phyloP scores from a whole-genome alignment of 2,797 vertebrate species.

The Pangasius djambal region DNA sequence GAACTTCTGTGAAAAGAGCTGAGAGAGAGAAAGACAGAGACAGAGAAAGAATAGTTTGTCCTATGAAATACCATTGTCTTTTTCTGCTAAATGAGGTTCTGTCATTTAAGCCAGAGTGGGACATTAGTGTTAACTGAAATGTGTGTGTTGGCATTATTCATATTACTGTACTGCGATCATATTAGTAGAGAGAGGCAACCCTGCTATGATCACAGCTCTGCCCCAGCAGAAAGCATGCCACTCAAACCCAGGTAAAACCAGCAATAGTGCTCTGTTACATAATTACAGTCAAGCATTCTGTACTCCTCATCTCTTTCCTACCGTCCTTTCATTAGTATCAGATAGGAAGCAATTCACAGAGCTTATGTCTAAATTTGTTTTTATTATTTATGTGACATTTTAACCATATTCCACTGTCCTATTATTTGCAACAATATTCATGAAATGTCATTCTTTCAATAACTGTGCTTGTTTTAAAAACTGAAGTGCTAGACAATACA shows the following conservation, averaged over 20 bases:
- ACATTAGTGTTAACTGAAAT: background rate
- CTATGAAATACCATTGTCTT: background rate
- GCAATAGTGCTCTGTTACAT: background rate
- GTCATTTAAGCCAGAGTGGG: background rate
- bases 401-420: background rate
- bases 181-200: background rate
- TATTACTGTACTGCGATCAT: background rate
- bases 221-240: background rate
- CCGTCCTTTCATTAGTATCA: background rate
- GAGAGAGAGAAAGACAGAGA: conserved; percentile 32
- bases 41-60: background rate
- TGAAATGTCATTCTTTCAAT: background rate
- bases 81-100: background rate
- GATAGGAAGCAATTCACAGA: background rate
- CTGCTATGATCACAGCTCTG: background rate
- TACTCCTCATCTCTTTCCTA: background rate
- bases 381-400: background rate
- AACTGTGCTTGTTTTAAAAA: background rate
- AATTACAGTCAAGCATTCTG: background rate
- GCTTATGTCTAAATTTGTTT: background rate
- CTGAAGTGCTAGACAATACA: background rate
- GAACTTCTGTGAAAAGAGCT: conserved; percentile 94
- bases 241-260: background rate
- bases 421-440: background rate
- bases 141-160: background rate